These are phyloP conservation scores for Apodemus agrarius DNA, from an alignment of 2,797 vertebrate genomes.

Conservation along the genomic window DNA sequence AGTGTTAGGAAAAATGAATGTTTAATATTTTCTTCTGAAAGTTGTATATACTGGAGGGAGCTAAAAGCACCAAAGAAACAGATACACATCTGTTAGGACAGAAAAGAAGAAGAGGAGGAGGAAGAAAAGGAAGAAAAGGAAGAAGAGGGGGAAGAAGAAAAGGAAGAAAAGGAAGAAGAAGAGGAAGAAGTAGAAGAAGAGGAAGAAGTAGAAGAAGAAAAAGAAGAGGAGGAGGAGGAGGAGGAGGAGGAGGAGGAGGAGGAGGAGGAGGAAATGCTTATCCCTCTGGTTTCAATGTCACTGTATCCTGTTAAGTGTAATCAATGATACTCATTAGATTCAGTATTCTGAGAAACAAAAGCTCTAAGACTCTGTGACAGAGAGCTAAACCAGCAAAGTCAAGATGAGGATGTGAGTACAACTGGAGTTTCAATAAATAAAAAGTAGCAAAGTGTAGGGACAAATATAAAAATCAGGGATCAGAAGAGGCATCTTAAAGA, in stretches of 20 bases:
- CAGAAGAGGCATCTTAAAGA: not conserved
- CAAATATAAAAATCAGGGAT: not conserved
- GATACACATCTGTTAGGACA: not conserved
- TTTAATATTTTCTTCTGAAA: not conserved
- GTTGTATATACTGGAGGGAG: not conserved
- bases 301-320: not conserved
- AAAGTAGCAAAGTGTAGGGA: not conserved
- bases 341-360: not conserved
- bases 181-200: too few relatives aligned
- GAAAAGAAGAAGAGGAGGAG: too few relatives aligned
- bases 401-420: not conserved
- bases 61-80: not conserved
- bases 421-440: not conserved
- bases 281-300: not conserved
- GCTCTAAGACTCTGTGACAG: not conserved
- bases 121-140: not conserved
- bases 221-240: not conserved
- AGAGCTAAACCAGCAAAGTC: not conserved
- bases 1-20: not conserved
- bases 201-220: too few relatives aligned
- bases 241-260: not conserved
- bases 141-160: rapidly evolving
- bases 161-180: not conserved
- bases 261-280: rapidly evolving
- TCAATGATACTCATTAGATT: not conserved